These are phyloP conservation scores for Abrostola triplasia DNA, from an alignment of 2,888 invertebrate species.

Conservation along the genomic window DNA sequence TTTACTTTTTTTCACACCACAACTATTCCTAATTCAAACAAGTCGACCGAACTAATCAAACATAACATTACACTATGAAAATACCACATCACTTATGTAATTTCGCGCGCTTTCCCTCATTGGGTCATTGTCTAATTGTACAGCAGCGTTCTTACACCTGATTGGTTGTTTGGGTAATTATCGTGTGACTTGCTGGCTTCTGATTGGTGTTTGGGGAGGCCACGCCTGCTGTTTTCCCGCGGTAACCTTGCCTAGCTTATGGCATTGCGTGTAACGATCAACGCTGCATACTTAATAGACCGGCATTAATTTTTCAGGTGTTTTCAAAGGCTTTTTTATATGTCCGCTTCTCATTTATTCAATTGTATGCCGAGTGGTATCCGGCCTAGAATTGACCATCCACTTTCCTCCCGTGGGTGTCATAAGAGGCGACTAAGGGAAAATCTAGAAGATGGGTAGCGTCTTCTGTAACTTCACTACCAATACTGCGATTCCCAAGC, in stretches of 20 bases:
- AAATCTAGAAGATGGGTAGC: no score
- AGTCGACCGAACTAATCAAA: constrained; percentile 52
- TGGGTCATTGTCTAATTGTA: constrained; percentile 70
- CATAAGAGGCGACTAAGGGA: no score
- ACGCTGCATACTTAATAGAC: constrained; percentile 79
- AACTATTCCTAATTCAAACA: constrained; percentile 46
- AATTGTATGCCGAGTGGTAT: no score
- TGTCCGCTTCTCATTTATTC: constrained; percentile 23
- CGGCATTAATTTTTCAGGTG: constrained; percentile 71
- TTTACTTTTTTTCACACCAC: constrained; percentile 16
- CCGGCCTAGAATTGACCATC: no score
- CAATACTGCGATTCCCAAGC: no score
- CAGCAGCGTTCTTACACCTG: constrained; percentile 60
- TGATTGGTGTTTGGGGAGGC: constrained; percentile 70
- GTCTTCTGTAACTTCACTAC: no score
- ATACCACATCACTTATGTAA: constrained; percentile 58
- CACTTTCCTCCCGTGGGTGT: no score
- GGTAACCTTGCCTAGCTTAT: constrained; percentile 62
- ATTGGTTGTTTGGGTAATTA: constrained; percentile 72
- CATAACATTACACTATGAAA: constrained; percentile 56
- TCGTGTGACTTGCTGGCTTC: constrained; percentile 59
- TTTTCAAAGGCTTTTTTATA: constrained; percentile 48
- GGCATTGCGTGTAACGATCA: constrained; percentile 73
- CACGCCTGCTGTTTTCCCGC: constrained; percentile 76
- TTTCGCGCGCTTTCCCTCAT: constrained; percentile 60